Conservation (phyloP, 2,797 vertebrate genomes). For the Muscicapa comitata region DNA sequence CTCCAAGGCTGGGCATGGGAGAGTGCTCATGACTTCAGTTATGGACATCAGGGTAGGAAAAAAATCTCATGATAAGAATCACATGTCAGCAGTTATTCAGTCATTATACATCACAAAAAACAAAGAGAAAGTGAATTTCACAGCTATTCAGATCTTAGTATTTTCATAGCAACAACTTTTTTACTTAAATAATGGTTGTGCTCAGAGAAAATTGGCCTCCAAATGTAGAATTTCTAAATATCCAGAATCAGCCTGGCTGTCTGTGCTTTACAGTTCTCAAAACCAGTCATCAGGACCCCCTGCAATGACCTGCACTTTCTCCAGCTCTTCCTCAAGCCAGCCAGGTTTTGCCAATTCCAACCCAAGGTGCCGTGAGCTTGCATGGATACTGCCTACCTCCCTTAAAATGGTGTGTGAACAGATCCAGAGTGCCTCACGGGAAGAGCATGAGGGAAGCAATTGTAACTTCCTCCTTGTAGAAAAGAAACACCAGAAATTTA, state of each 20-base stretch:
- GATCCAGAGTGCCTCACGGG: fast-evolving
- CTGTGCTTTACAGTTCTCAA: not conserved
- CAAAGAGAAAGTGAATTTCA: not conserved
- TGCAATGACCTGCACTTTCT: not conserved
- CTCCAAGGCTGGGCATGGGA: not conserved
- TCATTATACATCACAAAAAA: not conserved
- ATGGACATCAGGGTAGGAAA: not conserved
- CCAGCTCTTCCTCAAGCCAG: not conserved
- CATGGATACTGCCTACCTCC: not conserved
- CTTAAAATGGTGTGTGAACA: fast-evolving
- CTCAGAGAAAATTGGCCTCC: not conserved
- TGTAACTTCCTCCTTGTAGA: not conserved
- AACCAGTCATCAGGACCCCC: not conserved
- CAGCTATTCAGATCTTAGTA: not conserved
- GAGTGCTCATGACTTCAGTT: not conserved
- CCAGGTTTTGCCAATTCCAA: not conserved
- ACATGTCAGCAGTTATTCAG: not conserved
- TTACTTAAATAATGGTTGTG: not conserved
- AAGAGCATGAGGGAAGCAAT: not conserved
- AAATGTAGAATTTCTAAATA: not conserved
- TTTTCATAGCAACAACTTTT: not conserved
- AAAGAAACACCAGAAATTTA: not conserved
- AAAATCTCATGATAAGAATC: not conserved
- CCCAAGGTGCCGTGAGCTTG: not conserved
- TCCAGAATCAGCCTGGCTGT: not conserved